Conservation (phyloP, 2,888 invertebrate genomes). For the Monochamus alternatus region DNA sequence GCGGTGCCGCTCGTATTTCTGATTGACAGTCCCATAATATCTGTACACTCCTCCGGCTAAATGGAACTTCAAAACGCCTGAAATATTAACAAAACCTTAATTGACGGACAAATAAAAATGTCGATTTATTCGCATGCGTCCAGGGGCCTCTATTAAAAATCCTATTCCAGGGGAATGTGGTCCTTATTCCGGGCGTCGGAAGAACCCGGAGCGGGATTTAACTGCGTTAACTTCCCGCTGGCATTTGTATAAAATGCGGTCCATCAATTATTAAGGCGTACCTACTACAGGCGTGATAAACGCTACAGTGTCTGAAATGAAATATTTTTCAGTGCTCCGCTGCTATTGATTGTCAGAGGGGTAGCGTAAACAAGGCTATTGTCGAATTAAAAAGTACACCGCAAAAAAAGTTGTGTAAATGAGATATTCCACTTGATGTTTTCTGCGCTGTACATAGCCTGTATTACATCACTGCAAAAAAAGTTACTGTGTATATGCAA, state of each 20-base stretch:
- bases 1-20: neutral
- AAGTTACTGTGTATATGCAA: too few relatives aligned
- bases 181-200: slow-evolving; percentile 43
- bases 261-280: slow-evolving; percentile 52
- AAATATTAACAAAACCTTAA: slow-evolving; percentile 37
- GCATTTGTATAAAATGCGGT: slow-evolving; percentile 58
- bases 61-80: slow-evolving; percentile 31
- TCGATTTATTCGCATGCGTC: slow-evolving; percentile 44
- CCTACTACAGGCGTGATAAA: slow-evolving; percentile 5
- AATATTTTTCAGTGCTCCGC: slow-evolving; percentile 10
- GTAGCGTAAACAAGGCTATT: neutral
- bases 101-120: slow-evolving; percentile 46
- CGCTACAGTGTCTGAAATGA: slow-evolving; percentile 22
- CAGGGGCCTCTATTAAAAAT: slow-evolving; percentile 45
- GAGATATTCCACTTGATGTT: too few relatives aligned
- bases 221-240: slow-evolving; percentile 57
- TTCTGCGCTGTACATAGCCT: too few relatives aligned
- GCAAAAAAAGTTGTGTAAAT: too few relatives aligned
- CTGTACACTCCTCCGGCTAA: slow-evolving; percentile 1
- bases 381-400: too few relatives aligned
- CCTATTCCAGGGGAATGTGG: slow-evolving; percentile 44
- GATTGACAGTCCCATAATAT: slow-evolving; percentile 16
- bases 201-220: slow-evolving; percentile 54
- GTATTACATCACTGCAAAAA: too few relatives aligned
- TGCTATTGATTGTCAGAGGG: slow-evolving; percentile 12